A percentile compares a stretch with the other conserved stretches of the same genome.
Conservation (phyloP, 2,797 vertebrate species). For the Choloepus didactylus region DNA sequence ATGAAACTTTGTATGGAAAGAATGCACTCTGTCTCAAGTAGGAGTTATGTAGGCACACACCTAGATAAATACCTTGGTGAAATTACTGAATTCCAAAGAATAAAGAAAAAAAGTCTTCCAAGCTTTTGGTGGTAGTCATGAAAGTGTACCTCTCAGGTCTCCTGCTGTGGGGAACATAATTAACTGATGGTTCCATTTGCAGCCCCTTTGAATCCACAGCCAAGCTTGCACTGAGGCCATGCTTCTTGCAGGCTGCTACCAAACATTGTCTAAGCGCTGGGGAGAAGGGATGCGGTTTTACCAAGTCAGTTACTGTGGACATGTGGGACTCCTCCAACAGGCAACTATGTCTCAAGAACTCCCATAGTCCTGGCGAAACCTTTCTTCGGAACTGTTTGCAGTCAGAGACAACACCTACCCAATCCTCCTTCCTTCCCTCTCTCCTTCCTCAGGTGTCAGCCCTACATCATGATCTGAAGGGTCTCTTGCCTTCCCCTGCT, state of each 20-base stretch:
- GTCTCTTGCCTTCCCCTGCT: not conserved
- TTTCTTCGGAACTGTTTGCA: not conserved
- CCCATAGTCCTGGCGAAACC: not conserved
- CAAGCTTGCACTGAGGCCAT: not conserved
- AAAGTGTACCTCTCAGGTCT: not conserved
- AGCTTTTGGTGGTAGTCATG: not conserved
- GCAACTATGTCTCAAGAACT: not conserved
- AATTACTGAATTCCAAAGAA: not conserved
- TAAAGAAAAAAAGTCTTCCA: not conserved
- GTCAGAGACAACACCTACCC: not conserved
- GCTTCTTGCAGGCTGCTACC: not conserved
- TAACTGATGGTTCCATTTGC: not conserved
- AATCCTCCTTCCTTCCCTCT: not conserved
- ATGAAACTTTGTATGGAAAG: slow-evolving; percentile 40
- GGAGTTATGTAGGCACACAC: not conserved
- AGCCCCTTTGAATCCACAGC: not conserved
- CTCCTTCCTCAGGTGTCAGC: not conserved
- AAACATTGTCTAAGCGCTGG: not conserved
- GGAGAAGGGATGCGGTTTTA: too few relatives aligned
- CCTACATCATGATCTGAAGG: not conserved
- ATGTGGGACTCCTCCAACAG: not conserved
- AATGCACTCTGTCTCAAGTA: not conserved
- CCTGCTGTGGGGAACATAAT: not conserved
- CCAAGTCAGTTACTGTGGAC: not conserved
- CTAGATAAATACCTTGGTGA: not conserved